phyloP scores from a whole-genome alignment of 2,113 vertebrate species.

The Thryonomys swinderianus region DNA sequence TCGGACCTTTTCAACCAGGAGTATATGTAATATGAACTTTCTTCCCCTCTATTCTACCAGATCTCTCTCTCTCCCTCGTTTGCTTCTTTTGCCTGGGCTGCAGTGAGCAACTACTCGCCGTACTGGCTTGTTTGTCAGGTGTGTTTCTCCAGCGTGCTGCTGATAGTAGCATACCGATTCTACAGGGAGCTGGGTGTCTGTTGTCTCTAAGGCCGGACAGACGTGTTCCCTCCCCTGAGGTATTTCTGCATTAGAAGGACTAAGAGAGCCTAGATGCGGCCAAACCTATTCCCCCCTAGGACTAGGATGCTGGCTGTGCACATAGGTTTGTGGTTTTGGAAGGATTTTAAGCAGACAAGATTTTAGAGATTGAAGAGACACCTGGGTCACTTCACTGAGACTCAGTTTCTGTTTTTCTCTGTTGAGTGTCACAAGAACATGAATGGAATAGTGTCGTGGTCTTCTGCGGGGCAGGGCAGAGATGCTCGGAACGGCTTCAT shows the following conservation, averaged over 20 bases:
- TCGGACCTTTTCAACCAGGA: constrained; percentile 52
- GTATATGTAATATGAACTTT: constrained; percentile 54
- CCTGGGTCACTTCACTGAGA: neutral
- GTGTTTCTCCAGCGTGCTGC: neutral
- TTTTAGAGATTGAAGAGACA: neutral
- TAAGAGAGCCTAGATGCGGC: neutral
- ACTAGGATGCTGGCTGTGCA: fast-evolving
- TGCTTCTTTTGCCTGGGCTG: neutral
- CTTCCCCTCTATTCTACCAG: neutral
- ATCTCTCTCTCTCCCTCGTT: neutral
- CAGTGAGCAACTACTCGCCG: neutral
- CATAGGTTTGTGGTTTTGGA: constrained; percentile 37
- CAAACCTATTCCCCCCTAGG: neutral
- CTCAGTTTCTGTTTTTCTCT: constrained; percentile 68
- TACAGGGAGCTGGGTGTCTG: neutral
- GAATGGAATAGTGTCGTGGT: neutral
- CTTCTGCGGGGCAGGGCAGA: neutral
- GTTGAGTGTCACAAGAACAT: neutral
- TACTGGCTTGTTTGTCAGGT: neutral
- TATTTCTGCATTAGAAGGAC: neutral
- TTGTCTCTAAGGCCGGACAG: neutral
- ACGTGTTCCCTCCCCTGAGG: neutral
- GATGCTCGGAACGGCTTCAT: neutral
- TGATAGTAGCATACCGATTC: neutral
- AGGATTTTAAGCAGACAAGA: constrained; percentile 1